Conservation (phyloP, 2,113 vertebrate genomes). For the Larimichthys crocea region DNA sequence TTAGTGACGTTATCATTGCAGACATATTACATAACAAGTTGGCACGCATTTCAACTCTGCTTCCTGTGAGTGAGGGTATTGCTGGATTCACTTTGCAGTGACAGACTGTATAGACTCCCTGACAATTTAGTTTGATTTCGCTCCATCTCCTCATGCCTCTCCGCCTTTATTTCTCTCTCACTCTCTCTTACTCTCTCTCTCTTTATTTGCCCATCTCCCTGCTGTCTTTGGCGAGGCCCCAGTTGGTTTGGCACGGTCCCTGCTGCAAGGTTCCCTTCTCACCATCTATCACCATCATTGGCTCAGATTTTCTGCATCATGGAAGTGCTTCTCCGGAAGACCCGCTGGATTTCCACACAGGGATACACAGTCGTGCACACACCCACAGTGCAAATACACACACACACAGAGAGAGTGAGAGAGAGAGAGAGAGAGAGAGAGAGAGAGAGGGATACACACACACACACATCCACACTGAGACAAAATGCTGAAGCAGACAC, state of each 20-base stretch:
- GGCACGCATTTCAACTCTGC: constrained; percentile 40
- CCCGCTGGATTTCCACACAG: constrained; percentile 50
- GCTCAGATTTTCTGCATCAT: constrained; percentile 58
- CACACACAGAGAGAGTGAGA: background rate
- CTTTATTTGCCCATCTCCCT: constrained; percentile 48
- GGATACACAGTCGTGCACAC: constrained; percentile 17
- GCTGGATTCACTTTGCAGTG: constrained; percentile 39
- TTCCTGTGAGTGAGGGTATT: constrained; percentile 37
- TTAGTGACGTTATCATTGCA: constrained; percentile 49
- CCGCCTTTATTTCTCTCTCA: background rate
- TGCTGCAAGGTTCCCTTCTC: constrained; percentile 58
- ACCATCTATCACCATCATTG: constrained; percentile 62
- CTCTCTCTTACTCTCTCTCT: background rate
- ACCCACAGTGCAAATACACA: background rate
- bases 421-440: too few species aligned
- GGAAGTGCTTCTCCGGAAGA: constrained; percentile 60
- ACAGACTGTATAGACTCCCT: constrained; percentile 26
- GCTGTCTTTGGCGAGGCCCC: constrained; percentile 55
- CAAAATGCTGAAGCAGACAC: constrained; percentile 34
- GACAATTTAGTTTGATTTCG: constrained; percentile 29
- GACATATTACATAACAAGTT: constrained; percentile 60
- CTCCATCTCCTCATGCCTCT: constrained; percentile 36
- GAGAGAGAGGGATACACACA: background rate
- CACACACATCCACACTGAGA: constrained; percentile 9
- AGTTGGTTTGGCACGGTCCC: constrained; percentile 46